Evolutionary conservation across 2,797 vertebrate species (phyloP).

Genomic region (Hippopotamyrus pictus): DNA sequence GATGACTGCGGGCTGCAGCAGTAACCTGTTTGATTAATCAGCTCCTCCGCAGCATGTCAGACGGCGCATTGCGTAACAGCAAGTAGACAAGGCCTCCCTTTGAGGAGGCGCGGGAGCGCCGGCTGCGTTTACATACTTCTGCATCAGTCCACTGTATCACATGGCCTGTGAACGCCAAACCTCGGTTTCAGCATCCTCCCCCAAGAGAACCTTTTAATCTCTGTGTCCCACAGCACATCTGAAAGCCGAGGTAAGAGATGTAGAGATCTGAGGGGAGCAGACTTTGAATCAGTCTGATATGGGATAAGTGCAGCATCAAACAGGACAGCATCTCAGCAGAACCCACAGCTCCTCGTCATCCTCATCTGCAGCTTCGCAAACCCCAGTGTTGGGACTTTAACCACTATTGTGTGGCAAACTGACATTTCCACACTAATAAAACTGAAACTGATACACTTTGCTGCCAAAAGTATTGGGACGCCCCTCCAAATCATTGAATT

Average conservation of each 20-base stretch:
- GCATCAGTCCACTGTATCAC: constrained; percentile 32
- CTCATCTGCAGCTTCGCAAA: neutral
- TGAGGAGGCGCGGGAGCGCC: constrained; percentile 8
- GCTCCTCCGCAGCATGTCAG: constrained; percentile 33
- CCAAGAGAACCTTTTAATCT: constrained; percentile 23
- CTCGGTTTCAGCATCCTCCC: constrained; percentile 27
- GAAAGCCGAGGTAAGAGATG: constrained; percentile 29
- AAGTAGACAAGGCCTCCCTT: constrained; percentile 29
- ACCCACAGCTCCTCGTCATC: neutral
- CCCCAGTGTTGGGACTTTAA: neutral
- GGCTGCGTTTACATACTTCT: constrained; percentile 37
- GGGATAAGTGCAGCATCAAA: neutral
- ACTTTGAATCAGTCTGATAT: constrained; percentile 18
- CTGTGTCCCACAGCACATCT: constrained; percentile 29
- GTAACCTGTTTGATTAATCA: constrained; percentile 42
- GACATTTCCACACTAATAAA: neutral
- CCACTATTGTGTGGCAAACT: neutral
- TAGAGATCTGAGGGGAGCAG: constrained; percentile 24
- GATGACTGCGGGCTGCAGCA: constrained; percentile 29
- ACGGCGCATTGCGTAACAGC: constrained; percentile 31
- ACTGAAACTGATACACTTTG: neutral
- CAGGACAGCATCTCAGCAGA: neutral
- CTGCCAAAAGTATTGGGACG: neutral
- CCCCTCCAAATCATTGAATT: neutral
- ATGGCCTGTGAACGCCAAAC: constrained; percentile 28